Percentiles rank a stretch among this genome's conserved stretches.
Conservation (phyloP, 2,888 invertebrate genomes). For the Drosophila borborema region DNA sequence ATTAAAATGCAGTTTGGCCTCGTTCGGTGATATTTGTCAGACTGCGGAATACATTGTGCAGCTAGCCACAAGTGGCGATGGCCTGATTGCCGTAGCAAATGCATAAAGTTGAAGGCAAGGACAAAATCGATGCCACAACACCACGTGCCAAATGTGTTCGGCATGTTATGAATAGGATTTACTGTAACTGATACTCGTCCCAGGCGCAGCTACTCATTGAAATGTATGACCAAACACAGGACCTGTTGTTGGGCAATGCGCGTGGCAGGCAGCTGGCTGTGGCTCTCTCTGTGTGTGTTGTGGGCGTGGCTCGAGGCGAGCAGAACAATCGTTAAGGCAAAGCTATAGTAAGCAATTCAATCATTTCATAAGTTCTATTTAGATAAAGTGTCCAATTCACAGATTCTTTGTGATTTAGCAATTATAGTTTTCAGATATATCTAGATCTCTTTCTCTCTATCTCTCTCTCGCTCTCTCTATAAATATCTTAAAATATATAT, state of each 20-base stretch:
- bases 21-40: constrained; percentile 49
- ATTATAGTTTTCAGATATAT: no score
- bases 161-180: constrained; percentile 46
- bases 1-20: constrained; percentile 45
- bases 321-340: neutral
- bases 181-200: constrained; percentile 17
- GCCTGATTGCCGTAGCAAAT: constrained; percentile 28
- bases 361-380: neutral
- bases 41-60: constrained; percentile 24
- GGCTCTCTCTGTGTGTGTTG: no score
- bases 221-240: constrained; percentile 25
- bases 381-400: neutral
- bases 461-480: no score
- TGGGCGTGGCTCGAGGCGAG: neutral
- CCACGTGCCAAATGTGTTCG: constrained; percentile 46
- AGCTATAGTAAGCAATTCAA: neutral
- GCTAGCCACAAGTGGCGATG: constrained; percentile 19
- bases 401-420: neutral
- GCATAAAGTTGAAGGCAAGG: neutral
- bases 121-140: constrained; percentile 29
- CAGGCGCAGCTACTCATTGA: constrained; percentile 22
- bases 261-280: neutral
- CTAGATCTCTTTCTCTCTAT: no score
- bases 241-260: constrained; percentile 6
- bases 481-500: no score